phyloP scores from a whole-genome alignment of 2,888 invertebrate genomes.

The Athalia circularis region DNA sequence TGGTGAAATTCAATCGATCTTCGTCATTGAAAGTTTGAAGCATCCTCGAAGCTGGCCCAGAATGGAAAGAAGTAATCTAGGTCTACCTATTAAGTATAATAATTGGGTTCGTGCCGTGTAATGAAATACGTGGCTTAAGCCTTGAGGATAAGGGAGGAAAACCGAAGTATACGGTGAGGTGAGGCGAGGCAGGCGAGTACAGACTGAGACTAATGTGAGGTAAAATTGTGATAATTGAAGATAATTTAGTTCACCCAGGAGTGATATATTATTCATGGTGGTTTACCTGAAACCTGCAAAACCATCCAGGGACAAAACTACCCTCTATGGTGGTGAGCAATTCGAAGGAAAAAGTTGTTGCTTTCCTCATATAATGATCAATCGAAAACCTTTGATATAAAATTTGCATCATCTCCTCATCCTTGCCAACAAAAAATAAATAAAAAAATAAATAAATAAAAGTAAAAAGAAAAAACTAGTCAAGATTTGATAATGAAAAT shows the following conservation, averaged over 20 bases:
- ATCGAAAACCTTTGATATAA: neutral
- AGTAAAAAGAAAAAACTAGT: neutral
- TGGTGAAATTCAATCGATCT: neutral
- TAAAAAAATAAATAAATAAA: neutral
- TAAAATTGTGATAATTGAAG: constrained; percentile 26
- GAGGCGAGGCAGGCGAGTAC: neutral
- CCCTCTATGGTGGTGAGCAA: neutral
- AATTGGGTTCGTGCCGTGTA: constrained; percentile 9
- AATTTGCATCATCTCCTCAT: too few relatives aligned
- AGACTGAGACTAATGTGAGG: constrained; percentile 19
- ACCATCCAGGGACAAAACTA: neutral
- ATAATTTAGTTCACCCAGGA: neutral
- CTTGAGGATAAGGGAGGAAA: too few relatives aligned
- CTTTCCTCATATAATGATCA: neutral
- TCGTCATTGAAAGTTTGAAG: neutral
- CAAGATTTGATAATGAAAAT: neutral
- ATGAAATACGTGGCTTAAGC: constrained; percentile 21
- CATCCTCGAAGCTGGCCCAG: neutral
- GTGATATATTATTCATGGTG: neutral
- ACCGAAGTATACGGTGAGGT: neutral
- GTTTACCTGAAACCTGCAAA: neutral
- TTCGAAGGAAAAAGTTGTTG: neutral
- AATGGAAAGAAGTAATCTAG: neutral
- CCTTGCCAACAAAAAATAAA: neutral
- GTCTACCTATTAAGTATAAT: neutral